Evolutionary conservation across 2,113 vertebrate genomes (phyloP).

Genomic region (Stegostoma tigrinum): DNA sequence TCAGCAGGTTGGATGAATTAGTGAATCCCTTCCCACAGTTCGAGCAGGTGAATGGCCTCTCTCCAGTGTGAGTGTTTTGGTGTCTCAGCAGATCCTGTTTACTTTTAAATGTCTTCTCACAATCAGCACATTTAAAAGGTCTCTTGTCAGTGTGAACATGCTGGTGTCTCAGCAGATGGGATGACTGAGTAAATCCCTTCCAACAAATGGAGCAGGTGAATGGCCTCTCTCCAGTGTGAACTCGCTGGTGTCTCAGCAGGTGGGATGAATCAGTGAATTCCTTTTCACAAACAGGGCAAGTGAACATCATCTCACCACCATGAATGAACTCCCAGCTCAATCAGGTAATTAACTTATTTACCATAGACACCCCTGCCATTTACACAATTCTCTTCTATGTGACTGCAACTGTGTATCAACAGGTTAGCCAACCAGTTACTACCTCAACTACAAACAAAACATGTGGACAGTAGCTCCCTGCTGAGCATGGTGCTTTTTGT

Average conservation of each 20-base stretch:
- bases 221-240: conserved; percentile 1
- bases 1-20: background rate
- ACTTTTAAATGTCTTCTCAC: background rate
- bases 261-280: background rate
- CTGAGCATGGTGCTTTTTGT: background rate
- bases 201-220: background rate
- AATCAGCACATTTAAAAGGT: background rate
- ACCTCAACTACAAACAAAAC: background rate
- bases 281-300: background rate
- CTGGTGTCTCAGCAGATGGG: background rate
- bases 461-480: background rate
- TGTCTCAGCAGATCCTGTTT: background rate
- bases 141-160: background rate
- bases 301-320: background rate
- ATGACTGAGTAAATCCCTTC: background rate
- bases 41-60: background rate
- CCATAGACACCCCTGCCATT: background rate
- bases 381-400: background rate
- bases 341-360: background rate
- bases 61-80: background rate
- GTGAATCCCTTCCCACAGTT: background rate
- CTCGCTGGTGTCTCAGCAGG: background rate
- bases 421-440: too few relatives aligned
- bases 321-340: background rate
- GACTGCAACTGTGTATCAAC: background rate